Percentiles rank a stretch among this genome's conserved stretches.
These are phyloP conservation scores for Esox lucius DNA, from an alignment of 2,797 vertebrate genomes.

Conservation along the genomic window DNA sequence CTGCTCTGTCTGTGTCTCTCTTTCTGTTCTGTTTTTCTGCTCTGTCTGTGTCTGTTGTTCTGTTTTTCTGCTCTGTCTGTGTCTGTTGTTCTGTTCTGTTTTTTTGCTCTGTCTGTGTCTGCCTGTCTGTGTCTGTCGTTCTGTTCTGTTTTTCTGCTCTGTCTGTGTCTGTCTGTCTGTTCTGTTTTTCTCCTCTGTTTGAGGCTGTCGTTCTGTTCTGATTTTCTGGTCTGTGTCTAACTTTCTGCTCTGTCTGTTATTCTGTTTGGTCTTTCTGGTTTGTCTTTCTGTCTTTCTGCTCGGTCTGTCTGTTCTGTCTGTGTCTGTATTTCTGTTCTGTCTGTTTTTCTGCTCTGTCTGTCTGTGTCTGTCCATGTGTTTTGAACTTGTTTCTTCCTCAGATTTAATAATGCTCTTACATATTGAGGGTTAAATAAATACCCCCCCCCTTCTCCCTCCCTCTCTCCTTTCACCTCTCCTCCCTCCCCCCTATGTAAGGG, in stretches of 20 bases:
- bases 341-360: background rate
- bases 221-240: background rate
- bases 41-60: constrained; percentile 77
- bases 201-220: background rate
- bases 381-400: background rate
- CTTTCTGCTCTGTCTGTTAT: background rate
- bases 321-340: constrained; percentile 1
- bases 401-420: too few species aligned
- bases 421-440: too few species aligned
- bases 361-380: constrained; percentile 34
- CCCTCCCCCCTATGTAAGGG: constrained; percentile 56
- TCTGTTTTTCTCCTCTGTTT: constrained; percentile 3
- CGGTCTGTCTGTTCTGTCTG: background rate
- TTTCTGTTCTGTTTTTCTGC: constrained; percentile 50
- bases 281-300: too few species aligned
- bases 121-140: background rate
- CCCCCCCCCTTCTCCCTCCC: background rate
- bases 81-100: background rate
- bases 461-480: background rate
- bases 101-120: constrained; percentile 6
- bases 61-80: constrained; percentile 59
- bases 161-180: background rate
- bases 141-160: background rate
- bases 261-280: background rate
- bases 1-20: constrained; percentile 65